Evolutionary conservation across 2,113 vertebrate genomes (phyloP), one percentile per base, ranked within the genome.

Genomic region (Sisor rabdophorus): DNA sequence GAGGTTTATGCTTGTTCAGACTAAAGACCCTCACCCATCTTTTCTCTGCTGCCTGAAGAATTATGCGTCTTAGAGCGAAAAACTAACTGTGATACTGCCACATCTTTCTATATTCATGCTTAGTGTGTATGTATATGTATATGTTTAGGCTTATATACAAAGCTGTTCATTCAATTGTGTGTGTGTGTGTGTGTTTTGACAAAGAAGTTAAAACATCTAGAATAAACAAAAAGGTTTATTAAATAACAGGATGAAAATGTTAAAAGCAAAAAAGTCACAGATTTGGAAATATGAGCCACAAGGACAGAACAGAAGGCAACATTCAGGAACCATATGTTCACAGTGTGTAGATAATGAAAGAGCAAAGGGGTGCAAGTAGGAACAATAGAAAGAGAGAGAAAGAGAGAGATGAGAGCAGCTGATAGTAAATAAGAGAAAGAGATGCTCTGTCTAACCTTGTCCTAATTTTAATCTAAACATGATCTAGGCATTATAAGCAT

Each of bases 381-480:
- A 47, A 15, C 3, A 4, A 56, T 63, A 30, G 30, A 54, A 64
- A 55, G 65, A 50, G 65, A 48, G 24, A 60, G 69, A 30, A 59
- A 50, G 61, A 20, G 47, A 17, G 47, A 32, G 69, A 63, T 40
- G 59, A 55, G 71, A 56, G 44, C 36, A 20, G 53, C 2, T 6
- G 68, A 30, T 65, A 50, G 61, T 16, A 32, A 17, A 24, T n/a
- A 56, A 63, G 55, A 61, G 71, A 56, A 61, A 74, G 68, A 56
- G 63, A 61, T 60, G 48, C 70, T 73, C 76, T 80, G 73, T 65
- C 82, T 90, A 91, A 90, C 89, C 88, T 89, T 92, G 90, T 84
- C 88, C 90, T 89, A 88, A 91, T 91, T 90, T 87, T 82, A 84
- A 61, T 73, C 84, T 84, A 79, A 67, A 77, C 24, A 20, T 47